Conservation (phyloP, 2,888 invertebrate genomes). For the Papilio elwesi region DNA sequence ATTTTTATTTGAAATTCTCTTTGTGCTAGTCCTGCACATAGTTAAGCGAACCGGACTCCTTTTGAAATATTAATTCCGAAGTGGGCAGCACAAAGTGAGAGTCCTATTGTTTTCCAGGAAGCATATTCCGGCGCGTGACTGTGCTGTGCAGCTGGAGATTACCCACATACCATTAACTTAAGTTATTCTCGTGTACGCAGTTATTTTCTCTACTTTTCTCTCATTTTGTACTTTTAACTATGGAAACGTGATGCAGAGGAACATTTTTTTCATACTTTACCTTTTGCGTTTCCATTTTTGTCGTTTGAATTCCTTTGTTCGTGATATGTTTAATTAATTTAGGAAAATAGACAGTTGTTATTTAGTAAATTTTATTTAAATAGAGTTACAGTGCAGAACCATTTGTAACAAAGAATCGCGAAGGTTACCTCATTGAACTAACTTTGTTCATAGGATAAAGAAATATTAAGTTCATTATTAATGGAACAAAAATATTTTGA, state of each 20-base stretch:
- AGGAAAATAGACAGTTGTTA: too few relatives aligned
- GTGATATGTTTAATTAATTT: not conserved
- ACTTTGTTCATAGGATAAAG: too few relatives aligned
- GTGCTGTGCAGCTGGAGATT: constrained; percentile 1
- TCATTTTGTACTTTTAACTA: not conserved
- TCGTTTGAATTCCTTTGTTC: not conserved
- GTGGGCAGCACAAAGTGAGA: not conserved
- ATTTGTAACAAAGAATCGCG: too few relatives aligned
- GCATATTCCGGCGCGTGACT: not conserved
- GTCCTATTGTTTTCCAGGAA: not conserved
- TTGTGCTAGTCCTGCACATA: not conserved
- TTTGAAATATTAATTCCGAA: not conserved
- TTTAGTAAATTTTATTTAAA: too few relatives aligned
- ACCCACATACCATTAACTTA: not conserved
- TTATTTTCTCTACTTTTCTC: constrained; percentile 2
- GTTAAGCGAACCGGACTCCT: not conserved
- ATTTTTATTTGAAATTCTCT: too few relatives aligned
- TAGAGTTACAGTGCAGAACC: too few relatives aligned
- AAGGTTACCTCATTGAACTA: too few relatives aligned
- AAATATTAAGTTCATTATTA: too few relatives aligned
- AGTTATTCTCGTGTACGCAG: constrained; percentile 16
- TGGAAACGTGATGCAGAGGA: not conserved
- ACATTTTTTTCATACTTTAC: not conserved
- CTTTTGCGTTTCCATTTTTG: not conserved
- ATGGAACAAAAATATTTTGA: too few relatives aligned